Conservation (phyloP, 1,140 invertebrate genomes). For the Diploscapter pachys region DNA sequence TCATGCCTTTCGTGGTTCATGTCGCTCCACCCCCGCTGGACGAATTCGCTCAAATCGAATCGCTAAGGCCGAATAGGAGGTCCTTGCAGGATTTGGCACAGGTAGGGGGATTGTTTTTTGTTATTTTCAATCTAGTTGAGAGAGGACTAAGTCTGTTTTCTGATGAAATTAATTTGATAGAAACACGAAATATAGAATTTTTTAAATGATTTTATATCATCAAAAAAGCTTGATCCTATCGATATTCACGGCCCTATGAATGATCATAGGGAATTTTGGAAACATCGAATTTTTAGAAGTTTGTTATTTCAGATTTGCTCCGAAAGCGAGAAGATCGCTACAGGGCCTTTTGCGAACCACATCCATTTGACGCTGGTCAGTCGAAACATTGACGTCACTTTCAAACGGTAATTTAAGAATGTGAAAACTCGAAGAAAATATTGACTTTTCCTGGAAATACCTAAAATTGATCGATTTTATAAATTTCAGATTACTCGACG, state of each 20-base stretch:
- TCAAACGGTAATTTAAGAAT: slow-evolving; percentile 45
- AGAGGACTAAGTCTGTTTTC: slow-evolving; percentile 1
- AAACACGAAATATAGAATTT: background rate
- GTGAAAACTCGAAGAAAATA: background rate
- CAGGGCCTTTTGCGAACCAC: slow-evolving; percentile 81
- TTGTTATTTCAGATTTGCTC: slow-evolving; percentile 65
- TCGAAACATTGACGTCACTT: slow-evolving; percentile 85
- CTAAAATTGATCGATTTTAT: background rate
- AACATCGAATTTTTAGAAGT: slow-evolving; percentile 1
- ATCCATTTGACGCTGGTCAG: slow-evolving; percentile 91
- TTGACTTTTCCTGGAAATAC: background rate
- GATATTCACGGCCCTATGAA: background rate
- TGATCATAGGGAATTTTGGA: slow-evolving; percentile 1
- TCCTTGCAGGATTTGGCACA: slow-evolving; percentile 9
- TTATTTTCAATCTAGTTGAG: background rate
- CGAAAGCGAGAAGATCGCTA: slow-evolving; percentile 82
- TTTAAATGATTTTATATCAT: background rate
- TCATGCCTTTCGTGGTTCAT: slow-evolving; percentile 97
- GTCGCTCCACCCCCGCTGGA: slow-evolving; percentile 78
- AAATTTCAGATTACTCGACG: slow-evolving; percentile 76
- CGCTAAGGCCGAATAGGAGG: slow-evolving; percentile 40
- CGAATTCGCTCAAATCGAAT: slow-evolving; percentile 61
- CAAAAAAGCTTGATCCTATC: background rate
- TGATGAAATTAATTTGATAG: background rate
- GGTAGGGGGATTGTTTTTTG: slow-evolving; percentile 1